Evolutionary conservation across 2,113 vertebrate genomes (phyloP).

Genomic region (Hyaena hyaena): DNA sequence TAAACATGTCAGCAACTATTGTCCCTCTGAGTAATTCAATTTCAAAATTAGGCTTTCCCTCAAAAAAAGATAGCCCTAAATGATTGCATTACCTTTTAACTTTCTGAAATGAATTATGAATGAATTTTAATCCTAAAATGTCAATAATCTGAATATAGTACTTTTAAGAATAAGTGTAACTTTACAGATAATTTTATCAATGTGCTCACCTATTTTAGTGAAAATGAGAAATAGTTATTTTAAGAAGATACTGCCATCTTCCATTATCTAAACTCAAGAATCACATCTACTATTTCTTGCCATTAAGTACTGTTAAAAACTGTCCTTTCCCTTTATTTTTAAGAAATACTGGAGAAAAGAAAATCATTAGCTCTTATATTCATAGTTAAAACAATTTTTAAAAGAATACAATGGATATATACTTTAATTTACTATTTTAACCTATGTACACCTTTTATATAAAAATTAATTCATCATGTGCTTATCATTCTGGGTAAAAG

Average conservation of each 20-base stretch:
- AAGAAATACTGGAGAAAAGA: neutral
- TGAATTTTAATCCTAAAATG: slow-evolving; percentile 22
- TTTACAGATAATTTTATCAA: neutral
- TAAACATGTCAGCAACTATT: neutral
- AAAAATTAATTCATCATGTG: slow-evolving; percentile 21
- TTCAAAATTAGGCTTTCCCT: neutral
- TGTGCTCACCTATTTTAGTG: neutral
- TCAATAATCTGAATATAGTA: neutral
- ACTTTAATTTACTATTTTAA: neutral
- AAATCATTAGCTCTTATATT: neutral
- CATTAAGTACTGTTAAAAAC: neutral
- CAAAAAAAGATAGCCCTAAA: neutral
- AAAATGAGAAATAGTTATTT: neutral
- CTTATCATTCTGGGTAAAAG: neutral
- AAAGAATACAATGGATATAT: neutral
- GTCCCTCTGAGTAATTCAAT: neutral
- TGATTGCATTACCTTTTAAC: neutral
- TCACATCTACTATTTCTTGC: neutral
- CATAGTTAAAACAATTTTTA: neutral
- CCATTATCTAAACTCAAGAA: neutral
- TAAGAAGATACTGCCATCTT: neutral
- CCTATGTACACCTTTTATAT: neutral
- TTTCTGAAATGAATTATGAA: neutral
- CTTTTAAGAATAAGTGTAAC: neutral
- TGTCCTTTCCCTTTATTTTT: neutral